Base-by-base conservation (phyloP, 2,113 vertebrate species). In the Archilochus colubris region DNA sequence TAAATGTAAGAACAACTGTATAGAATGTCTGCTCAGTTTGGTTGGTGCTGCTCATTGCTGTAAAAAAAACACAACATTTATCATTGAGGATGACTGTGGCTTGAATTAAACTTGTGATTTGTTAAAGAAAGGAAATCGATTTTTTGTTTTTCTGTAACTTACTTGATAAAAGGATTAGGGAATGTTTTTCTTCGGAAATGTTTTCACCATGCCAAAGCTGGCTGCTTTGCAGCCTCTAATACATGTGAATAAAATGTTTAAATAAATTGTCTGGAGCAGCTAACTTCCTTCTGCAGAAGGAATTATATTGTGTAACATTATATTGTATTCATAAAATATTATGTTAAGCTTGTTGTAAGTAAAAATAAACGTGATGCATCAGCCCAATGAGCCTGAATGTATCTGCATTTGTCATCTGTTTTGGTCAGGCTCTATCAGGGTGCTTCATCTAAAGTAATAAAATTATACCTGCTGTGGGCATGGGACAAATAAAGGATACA, bases 121-220 rank as follows among this genome's bases (percentile, higher is more conserved):
- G 4, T 79, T 89, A 58, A 28, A 55, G 61, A 84, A 92, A 10
- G 33, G 43, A 74, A 75, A 74, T 83, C 53, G 8, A 15, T 83
- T 77, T 77, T 61, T 91, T 61, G 33, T 77, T 28, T 92, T 84
- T 63, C 31, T 72, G 19, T 78, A 48, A 38, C 75, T 74, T 81
- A 31, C 40, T 80, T 30, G 21, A 0, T 31, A 22, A 48, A 43
- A 74, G 36, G 48, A 67, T 58, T 46, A 66, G 36, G 19, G 6
- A 24, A 68, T 5, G 7, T 14, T 86, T 77, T 88, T 51, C 40
- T 82, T 57, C 33, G 30, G 46, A 79, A 50, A 4, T 66, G 27
- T 38, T 80, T 58, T 68, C 64, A 51, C 48, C 1, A 0, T 67
- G 16, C 61, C 36, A 53, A 24, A 58, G 50, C n/a, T 81, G 55